Evolutionary conservation across 2,888 invertebrate genomes (phyloP).

Genomic region (Meandrusa payeni): DNA sequence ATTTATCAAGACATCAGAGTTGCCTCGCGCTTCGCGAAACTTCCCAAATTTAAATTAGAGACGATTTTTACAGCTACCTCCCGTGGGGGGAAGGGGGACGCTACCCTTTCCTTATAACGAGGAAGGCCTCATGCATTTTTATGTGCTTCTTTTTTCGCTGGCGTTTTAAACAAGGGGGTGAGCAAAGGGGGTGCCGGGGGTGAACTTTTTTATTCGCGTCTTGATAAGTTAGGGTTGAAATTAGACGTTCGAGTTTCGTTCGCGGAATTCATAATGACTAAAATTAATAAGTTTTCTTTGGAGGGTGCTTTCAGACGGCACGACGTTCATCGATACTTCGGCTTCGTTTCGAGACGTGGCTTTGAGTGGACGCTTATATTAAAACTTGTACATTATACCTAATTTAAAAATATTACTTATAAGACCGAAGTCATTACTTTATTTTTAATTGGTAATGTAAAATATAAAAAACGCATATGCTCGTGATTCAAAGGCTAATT

Average conservation of each 20-base stretch:
- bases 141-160: constrained; percentile 82
- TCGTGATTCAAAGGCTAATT: too few relatives aligned
- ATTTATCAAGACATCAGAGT: constrained; percentile 81
- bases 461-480: too few relatives aligned
- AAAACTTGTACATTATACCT: too few relatives aligned
- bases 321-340: constrained; percentile 43
- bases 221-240: constrained; percentile 82
- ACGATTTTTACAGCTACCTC: constrained; percentile 81
- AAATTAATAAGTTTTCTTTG: constrained; percentile 81
- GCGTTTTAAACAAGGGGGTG: constrained; percentile 82
- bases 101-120: constrained; percentile 82
- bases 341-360: constrained; percentile 22
- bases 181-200: constrained; percentile 71
- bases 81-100: constrained; percentile 60
- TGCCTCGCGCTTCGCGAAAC: constrained; percentile 74
- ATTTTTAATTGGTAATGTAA: too few relatives aligned
- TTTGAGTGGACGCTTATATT: neutral
- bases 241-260: constrained; percentile 81
- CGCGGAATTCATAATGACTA: constrained; percentile 81
- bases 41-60: constrained; percentile 82
- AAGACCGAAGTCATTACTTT: too few relatives aligned
- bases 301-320: constrained; percentile 62
- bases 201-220: constrained; percentile 81
- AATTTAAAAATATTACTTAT: too few relatives aligned
- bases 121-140: constrained; percentile 83